Evolutionary conservation across 2,113 vertebrate species (phyloP).

Genomic region (Tyrannus savana): DNA sequence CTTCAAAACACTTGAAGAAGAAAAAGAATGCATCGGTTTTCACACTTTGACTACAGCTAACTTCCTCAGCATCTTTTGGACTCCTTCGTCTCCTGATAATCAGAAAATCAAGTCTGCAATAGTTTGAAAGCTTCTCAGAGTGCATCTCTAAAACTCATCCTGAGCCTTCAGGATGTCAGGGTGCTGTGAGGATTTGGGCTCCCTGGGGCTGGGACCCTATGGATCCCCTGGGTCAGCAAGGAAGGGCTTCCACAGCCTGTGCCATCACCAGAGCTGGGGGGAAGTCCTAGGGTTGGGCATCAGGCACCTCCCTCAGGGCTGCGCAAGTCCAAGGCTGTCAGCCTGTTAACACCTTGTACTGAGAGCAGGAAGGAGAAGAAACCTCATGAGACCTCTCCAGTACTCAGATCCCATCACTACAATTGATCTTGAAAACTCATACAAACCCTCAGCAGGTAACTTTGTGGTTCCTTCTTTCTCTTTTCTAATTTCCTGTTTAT

Average conservation of each 20-base stretch:
- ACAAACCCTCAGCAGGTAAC: neutral
- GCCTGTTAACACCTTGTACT: neutral
- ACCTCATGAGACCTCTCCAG: neutral
- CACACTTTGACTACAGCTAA: neutral
- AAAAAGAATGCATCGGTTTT: neutral
- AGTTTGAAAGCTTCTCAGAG: neutral
- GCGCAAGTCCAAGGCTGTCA: neutral
- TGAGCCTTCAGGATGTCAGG: neutral
- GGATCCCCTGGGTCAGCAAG: neutral
- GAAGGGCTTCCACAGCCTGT: neutral
- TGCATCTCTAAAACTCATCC: too few relatives aligned
- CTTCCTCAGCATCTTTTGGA: neutral
- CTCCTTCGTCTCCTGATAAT: neutral
- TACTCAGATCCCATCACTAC: neutral
- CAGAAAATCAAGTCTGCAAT: neutral
- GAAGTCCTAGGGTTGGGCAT: neutral
- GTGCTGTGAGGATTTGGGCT: neutral
- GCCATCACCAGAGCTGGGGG: accelerated
- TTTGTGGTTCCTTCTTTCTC: neutral
- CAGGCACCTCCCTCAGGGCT: neutral
- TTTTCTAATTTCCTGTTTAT: neutral
- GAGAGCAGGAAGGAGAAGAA: neutral
- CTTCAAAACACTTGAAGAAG: neutral
- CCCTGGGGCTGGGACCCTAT: accelerated
- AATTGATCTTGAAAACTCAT: neutral